Evolutionary conservation across 2,797 vertebrate species (phyloP), one percentile per base, ranked within the genome.

Genomic region (Botia almorhae): DNA sequence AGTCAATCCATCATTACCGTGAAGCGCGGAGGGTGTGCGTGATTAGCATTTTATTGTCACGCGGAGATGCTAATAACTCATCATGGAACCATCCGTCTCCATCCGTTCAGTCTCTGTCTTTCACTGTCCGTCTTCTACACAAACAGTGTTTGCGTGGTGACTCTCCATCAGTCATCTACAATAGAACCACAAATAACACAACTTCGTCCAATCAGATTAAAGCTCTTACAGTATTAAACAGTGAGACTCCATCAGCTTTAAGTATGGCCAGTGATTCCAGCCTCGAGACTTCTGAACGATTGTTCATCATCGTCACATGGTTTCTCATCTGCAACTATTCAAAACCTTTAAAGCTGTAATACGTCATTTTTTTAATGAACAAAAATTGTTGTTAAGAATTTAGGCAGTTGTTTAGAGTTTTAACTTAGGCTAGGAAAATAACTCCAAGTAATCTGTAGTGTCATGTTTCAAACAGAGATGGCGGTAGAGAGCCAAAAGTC

Each of bases 1-100:
- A 85, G 85, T 68, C 87, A 87, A 90, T 92, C 90, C 90, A 92
- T 91, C 91, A 91, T 88, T 82, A 48, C 43, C 33, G 17, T 74
- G 70, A 33, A 68, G 46, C 50, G 4, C 19, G 0, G 16, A 69
- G 76, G 56, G 60, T 69, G 19, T 80, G 63, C 12, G 51, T 51
- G 21, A 72, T 67, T 64, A 23, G 63, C 10, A 60, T 51, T 74
- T 79, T 74, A 74, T 65, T 56, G 76, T 87, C 85, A 88, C 88
- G 89, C 89, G 90, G 87, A 89, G 89, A 91, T 91, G 91, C 88
- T 91, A 93, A 93, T 93, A 85, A 88, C 90, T 78, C 87, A 89
- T 92, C 90, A 87, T 82, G 86, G 84, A 58, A 81, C 86, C 82
- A 90, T 93, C 91, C 87, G 78, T 91, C 89, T 90, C 82, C n/a